These are phyloP conservation scores for Amphipyra berbera DNA, from an alignment of 2,888 invertebrate species.

Conservation along the genomic window DNA sequence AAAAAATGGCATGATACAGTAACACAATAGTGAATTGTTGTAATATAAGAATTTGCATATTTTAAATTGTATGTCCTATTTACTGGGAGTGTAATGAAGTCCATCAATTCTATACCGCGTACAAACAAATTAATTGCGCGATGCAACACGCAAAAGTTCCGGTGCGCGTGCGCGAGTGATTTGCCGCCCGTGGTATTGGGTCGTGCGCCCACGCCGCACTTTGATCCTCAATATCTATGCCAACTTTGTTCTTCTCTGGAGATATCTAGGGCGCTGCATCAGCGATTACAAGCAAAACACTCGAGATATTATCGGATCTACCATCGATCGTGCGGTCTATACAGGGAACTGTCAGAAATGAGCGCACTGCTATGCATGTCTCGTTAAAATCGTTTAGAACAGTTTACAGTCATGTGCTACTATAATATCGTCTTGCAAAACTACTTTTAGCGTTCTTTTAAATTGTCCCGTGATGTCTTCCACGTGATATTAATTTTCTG, in stretches of 20 bases:
- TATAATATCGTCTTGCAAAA: constrained; percentile 31
- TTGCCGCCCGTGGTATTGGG: constrained; percentile 84
- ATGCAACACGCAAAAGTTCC: constrained; percentile 78
- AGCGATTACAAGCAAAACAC: constrained; percentile 69
- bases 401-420: constrained; percentile 28
- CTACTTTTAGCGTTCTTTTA: constrained; percentile 41
- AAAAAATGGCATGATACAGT: neutral
- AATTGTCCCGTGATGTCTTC: constrained; percentile 43
- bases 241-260: constrained; percentile 86
- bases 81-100: constrained; percentile 65
- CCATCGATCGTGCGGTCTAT: constrained; percentile 54
- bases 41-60: constrained; percentile 24
- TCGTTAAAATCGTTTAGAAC: constrained; percentile 17
- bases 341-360: constrained; percentile 49
- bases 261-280: constrained; percentile 84
- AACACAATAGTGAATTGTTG: constrained; percentile 8
- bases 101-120: constrained; percentile 68
- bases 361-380: constrained; percentile 24
- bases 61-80: constrained; percentile 44
- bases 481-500: constrained; percentile 60
- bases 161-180: constrained; percentile 80
- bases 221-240: constrained; percentile 88
- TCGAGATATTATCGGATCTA: constrained; percentile 73
- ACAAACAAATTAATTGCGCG: constrained; percentile 72
- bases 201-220: constrained; percentile 88